phyloP scores from a whole-genome alignment of 2,888 invertebrate species.

The Rhagium mordax region DNA sequence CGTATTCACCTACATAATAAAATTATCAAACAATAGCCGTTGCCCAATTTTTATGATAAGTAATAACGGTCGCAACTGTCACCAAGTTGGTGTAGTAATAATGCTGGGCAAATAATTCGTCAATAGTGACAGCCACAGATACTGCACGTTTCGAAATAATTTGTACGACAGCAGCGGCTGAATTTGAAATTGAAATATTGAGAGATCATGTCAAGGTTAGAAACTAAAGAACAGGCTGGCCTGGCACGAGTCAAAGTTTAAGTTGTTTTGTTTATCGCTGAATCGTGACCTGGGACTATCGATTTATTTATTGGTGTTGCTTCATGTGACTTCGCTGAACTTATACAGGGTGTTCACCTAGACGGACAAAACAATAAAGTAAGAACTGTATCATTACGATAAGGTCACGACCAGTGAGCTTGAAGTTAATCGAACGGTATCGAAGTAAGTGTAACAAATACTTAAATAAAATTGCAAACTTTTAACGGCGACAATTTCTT shows the following conservation, averaged over 20 bases:
- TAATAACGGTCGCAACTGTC: conserved; percentile 12
- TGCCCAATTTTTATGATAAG: conserved; percentile 1
- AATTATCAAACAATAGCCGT: conserved; percentile 18
- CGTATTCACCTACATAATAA: background rate
- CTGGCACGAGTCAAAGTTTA: conserved; percentile 4
- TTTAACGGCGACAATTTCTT: background rate
- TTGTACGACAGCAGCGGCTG: background rate
- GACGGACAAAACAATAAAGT: no score
- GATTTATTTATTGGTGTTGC: background rate
- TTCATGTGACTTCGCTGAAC: background rate
- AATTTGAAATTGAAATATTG: conserved; percentile 10
- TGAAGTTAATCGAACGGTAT: background rate
- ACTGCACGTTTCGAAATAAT: background rate
- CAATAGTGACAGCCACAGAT: background rate
- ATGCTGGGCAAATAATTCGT: background rate
- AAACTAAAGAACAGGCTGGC: background rate
- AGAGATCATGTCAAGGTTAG: conserved; percentile 20
- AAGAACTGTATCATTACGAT: no score
- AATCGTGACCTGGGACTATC: conserved; percentile 3
- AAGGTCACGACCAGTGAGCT: background rate
- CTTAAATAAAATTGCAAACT: background rate
- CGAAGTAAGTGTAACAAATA: background rate
- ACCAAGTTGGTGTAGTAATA: background rate
- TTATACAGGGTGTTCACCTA: no score
- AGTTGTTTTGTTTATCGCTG: background rate